Base-by-base conservation (phyloP, 1,140 invertebrate genomes). In the Trichonephila inaurata region DNA sequence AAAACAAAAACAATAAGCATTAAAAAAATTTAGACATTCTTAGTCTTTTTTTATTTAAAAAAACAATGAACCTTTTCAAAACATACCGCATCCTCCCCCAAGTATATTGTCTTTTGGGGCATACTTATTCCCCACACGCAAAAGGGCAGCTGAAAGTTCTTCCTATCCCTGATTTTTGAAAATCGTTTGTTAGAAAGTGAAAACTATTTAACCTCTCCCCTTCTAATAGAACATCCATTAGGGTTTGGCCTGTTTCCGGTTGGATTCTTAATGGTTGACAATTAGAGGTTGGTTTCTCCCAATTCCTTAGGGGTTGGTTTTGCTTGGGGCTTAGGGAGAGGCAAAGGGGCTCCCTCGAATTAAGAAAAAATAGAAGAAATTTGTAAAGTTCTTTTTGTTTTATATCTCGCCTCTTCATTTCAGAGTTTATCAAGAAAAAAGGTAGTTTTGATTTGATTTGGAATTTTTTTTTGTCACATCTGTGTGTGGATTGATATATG, bases 171-270 rank as follows among this genome's bases (percentile, higher is more conserved):
- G 28, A 28, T 72, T 33, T 72, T 14, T 28, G 18, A 24, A 77
- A 77, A 77, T 77, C 72, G 33, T 77, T 77, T 77, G 28, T 6
- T 2, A 40, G 72, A 77, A 77, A 77, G 72, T 77, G 16, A 77
- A 72, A 77, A 77, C 28, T 18, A 19, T 77, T 77, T 40, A 12
- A 40, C 72, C 28, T 40, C 28, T 12, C 28, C 28, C 28, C 21
- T 5, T 0, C 28, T 40, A 77, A 77, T 40, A 28, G 72, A 40
- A 77, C 28, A 77, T 28, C 24, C 28, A 77, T 77, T 77, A 33
- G 28, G 28, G 72, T 14, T 77, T 2, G 28, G 72, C 18, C 28
- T 6, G 6, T 33, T 28, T 40, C 33, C 18, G 12, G 69, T 14
- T 40, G 28, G 28, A 16, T 12, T 77, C 16, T 77, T 77, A 77